phyloP scores from a whole-genome alignment of 2,888 invertebrate genomes.

The Noctua janthe region DNA sequence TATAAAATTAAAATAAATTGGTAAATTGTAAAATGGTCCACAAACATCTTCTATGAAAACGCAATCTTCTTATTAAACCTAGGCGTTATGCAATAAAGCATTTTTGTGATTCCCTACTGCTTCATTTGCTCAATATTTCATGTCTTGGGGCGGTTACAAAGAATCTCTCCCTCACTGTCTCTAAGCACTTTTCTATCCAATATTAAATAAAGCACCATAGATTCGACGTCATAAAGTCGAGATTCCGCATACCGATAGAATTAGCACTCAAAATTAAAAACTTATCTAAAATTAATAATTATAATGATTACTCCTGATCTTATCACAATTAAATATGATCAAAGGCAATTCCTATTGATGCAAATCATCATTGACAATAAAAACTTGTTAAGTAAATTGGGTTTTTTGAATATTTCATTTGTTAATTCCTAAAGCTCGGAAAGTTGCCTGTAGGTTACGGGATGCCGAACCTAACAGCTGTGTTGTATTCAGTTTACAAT shows the following conservation, averaged over 20 bases:
- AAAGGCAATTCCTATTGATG: background rate
- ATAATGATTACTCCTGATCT: background rate
- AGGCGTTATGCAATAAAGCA: background rate
- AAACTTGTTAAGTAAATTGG: background rate
- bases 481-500: slow-evolving; percentile 64
- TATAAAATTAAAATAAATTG: too few species aligned
- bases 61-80: too few species aligned
- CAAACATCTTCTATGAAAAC: background rate
- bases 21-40: background rate
- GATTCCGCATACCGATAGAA: slow-evolving; percentile 3
- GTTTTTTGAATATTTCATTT: background rate
- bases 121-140: background rate
- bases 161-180: background rate
- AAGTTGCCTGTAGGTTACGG: slow-evolving; percentile 12
- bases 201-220: slow-evolving; percentile 6
- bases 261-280: background rate
- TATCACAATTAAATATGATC: slow-evolving; percentile 1
- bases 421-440: background rate
- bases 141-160: background rate
- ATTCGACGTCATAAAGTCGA: background rate
- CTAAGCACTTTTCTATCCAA: slow-evolving; percentile 1
- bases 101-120: background rate
- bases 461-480: slow-evolving; percentile 81
- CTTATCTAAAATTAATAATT: background rate
- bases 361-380: background rate